These are phyloP conservation scores for Hedychridium roseum DNA, from an alignment of 2,888 invertebrate species.

Conservation along the genomic window DNA sequence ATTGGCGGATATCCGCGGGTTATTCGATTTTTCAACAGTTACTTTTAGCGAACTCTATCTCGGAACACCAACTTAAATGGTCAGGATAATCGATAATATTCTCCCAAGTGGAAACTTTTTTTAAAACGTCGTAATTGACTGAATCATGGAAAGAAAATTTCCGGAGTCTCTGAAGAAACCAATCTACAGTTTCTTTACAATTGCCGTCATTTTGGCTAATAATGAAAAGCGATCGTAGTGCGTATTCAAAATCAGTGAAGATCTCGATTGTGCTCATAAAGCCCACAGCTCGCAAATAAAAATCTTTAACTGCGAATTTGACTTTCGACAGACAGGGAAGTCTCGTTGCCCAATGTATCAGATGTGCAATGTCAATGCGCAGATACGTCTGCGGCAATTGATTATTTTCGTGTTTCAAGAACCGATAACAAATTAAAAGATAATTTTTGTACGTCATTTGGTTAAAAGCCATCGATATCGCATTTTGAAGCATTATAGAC, in stretches of 20 bases:
- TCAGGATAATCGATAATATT: slow-evolving; percentile 9
- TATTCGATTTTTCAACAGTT: too few species aligned
- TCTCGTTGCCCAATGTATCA: slow-evolving; percentile 19
- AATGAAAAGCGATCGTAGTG: slow-evolving; percentile 8
- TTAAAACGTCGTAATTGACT: too few species aligned
- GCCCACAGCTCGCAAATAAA: slow-evolving; percentile 16
- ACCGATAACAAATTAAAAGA: too few species aligned
- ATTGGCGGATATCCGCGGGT: neutral
- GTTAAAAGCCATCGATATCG: slow-evolving; percentile 10
- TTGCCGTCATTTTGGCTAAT: slow-evolving; percentile 12
- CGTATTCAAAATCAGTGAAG: slow-evolving; percentile 12
- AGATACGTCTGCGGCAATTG: slow-evolving; percentile 8
- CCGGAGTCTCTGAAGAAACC: slow-evolving; percentile 12
- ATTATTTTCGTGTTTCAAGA: slow-evolving; percentile 3
- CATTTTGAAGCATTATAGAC: slow-evolving; percentile 18
- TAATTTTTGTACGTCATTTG: slow-evolving; percentile 13
- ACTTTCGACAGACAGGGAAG: too few species aligned
- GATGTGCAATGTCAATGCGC: slow-evolving; percentile 19
- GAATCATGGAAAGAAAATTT: too few species aligned
- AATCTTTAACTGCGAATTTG: slow-evolving; percentile 16
- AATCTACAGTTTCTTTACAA: slow-evolving; percentile 8
- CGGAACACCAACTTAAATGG: slow-evolving; percentile 10
- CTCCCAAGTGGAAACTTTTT: slow-evolving; percentile 6
- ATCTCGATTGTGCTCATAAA: slow-evolving; percentile 16
- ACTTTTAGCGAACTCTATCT: slow-evolving; percentile 2